Conservation (phyloP, 2,888 invertebrate species). For the Polydrusus tereticollis region DNA sequence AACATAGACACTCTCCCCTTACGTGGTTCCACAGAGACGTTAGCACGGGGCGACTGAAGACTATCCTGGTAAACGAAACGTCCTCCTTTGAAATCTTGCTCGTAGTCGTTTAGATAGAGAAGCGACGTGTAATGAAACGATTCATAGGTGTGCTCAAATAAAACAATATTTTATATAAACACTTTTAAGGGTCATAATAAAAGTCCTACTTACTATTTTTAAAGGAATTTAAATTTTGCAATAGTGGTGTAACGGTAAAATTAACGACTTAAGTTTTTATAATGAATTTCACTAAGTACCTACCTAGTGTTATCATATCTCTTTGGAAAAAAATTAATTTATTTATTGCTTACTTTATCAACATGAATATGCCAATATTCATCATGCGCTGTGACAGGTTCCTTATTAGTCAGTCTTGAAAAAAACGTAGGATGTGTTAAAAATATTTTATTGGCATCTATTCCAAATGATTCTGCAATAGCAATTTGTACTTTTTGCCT, state of each 20-base stretch:
- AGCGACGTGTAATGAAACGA: slow-evolving; percentile 90
- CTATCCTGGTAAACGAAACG: slow-evolving; percentile 83
- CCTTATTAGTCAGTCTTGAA: slow-evolving; percentile 79
- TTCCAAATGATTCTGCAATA: slow-evolving; percentile 81
- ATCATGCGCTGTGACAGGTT: slow-evolving; percentile 83
- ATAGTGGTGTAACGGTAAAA: too few relatives aligned
- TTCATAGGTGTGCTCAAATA: slow-evolving; percentile 82
- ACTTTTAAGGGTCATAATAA: too few relatives aligned
- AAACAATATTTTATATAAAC: not conserved
- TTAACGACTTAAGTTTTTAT: too few relatives aligned
- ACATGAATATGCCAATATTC: slow-evolving; percentile 93
- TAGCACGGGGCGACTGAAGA: slow-evolving; percentile 72
- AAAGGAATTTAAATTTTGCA: too few relatives aligned
- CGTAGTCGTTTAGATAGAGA: slow-evolving; percentile 83
- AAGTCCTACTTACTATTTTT: too few relatives aligned
- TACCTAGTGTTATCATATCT: not conserved
- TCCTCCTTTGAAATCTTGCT: slow-evolving; percentile 84
- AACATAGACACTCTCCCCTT: slow-evolving; percentile 86
- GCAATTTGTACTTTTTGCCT: slow-evolving; percentile 83
- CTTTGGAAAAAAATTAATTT: not conserved
- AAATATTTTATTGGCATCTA: slow-evolving; percentile 76
- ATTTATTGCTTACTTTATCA: slow-evolving; percentile 76
- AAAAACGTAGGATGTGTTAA: slow-evolving; percentile 92
- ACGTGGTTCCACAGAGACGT: slow-evolving; percentile 82
- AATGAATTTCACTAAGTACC: too few relatives aligned